These are phyloP conservation scores for Orientallactaga bullata DNA, from an alignment of 2,113 vertebrate genomes.

Conservation along the genomic window DNA sequence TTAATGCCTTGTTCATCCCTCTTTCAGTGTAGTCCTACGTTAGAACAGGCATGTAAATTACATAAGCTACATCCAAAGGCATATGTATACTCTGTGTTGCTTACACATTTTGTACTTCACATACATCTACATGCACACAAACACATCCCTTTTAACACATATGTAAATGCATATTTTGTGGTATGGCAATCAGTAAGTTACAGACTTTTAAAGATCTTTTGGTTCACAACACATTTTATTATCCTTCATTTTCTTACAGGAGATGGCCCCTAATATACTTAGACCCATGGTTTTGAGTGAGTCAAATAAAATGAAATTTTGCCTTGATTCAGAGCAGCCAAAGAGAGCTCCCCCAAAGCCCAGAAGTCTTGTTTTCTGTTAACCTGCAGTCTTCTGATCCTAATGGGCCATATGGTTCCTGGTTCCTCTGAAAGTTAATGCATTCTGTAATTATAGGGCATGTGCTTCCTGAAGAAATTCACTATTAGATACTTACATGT, in stretches of 20 bases:
- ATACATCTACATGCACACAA: neutral
- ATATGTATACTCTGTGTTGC: too few relatives aligned
- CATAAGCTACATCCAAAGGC: neutral
- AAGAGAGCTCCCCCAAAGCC: neutral
- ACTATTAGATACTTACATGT: constrained; percentile 41
- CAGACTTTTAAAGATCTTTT: neutral
- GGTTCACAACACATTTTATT: neutral
- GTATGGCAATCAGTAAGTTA: neutral
- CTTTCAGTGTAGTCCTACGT: neutral
- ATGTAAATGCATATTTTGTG: neutral
- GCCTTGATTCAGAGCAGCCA: neutral
- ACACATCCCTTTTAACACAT: neutral
- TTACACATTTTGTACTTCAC: neutral
- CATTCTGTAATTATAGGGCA: constrained; percentile 65
- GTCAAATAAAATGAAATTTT: constrained; percentile 51
- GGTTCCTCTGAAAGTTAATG: constrained; percentile 74
- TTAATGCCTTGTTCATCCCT: neutral
- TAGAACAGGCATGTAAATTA: neutral
- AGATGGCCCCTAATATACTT: neutral
- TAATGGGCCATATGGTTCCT: constrained; percentile 74
- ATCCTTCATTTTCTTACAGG: neutral
- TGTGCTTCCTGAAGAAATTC: constrained; percentile 68
- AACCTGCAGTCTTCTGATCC: constrained; percentile 63
- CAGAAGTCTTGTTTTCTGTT: constrained; percentile 50
- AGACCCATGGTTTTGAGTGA: neutral